Percentiles rank a stretch among this genome's conserved stretches.
Conservation (phyloP, 2,113 vertebrate genomes). For the Hipposideros armiger region DNA sequence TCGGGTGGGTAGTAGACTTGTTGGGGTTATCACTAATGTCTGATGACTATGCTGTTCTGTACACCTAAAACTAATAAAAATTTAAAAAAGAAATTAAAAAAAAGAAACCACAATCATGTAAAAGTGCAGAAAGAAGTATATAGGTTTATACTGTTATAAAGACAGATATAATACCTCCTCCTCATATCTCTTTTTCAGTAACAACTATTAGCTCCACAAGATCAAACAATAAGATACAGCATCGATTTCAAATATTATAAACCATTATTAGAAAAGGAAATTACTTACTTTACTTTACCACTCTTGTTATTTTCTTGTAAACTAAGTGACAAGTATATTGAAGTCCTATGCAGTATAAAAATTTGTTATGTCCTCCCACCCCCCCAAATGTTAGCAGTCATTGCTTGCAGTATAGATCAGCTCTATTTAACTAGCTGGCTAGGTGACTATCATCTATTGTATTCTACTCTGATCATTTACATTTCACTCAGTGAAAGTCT, state of each 20-base stretch:
- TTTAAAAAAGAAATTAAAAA: neutral
- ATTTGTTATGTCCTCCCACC: neutral
- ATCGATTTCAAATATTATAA: conserved; percentile 17
- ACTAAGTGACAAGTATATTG: neutral
- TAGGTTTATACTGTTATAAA: neutral
- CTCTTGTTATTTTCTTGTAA: neutral
- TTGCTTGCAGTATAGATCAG: neutral
- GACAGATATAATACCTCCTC: neutral
- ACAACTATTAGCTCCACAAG: neutral
- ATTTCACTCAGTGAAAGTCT: conserved; percentile 43
- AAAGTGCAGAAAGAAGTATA: neutral
- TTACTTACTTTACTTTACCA: neutral
- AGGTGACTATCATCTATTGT: conserved; percentile 61
- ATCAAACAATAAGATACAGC: neutral
- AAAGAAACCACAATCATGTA: neutral
- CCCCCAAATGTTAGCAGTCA: neutral
- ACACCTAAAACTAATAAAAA: too few relatives aligned
- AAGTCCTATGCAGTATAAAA: neutral
- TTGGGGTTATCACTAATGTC: too few relatives aligned
- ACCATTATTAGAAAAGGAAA: neutral
- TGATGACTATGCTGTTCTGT: too few relatives aligned
- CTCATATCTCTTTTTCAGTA: neutral
- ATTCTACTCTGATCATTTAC: conserved; percentile 68
- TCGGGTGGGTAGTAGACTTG: too few relatives aligned
- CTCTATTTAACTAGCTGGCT: conserved; percentile 27